A percentile compares a stretch with the other conserved stretches of the same genome.
Evolutionary conservation across 2,113 vertebrate species (phyloP).

Genomic region (Anoplopoma fimbria): DNA sequence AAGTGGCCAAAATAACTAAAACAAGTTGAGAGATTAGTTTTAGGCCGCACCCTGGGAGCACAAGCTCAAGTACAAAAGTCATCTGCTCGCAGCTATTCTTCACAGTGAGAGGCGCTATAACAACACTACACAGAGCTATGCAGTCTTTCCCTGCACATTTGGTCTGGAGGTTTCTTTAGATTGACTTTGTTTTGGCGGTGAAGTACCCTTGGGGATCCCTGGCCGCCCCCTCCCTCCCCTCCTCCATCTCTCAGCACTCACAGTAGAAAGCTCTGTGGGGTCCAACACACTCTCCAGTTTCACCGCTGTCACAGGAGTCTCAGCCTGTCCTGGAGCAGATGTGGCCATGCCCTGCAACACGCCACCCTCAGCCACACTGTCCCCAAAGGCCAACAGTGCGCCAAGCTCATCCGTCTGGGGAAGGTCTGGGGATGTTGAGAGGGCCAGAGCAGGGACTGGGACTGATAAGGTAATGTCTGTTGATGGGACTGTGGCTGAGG

Average conservation of each 20-base stretch:
- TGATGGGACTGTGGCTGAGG: constrained; percentile 65
- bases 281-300: constrained; percentile 92
- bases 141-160: constrained; percentile 63
- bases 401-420: constrained; percentile 70
- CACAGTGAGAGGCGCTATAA: constrained; percentile 57
- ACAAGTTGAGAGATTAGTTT: constrained; percentile 23
- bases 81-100: constrained; percentile 66
- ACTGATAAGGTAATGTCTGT: constrained; percentile 68
- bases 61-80: constrained; percentile 39
- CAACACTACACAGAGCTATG: constrained; percentile 66
- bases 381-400: constrained; percentile 72
- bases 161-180: constrained; percentile 78
- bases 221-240: constrained; percentile 56
- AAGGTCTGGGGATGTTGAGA: constrained; percentile 70
- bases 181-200: constrained; percentile 84
- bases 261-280: constrained; percentile 97
- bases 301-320: constrained; percentile 80
- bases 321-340: constrained; percentile 79
- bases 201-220: constrained; percentile 71
- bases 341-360: constrained; percentile 74
- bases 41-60: constrained; percentile 20
- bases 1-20: constrained; percentile 32
- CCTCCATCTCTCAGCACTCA: constrained; percentile 94
- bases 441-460: constrained; percentile 59
- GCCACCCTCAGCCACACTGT: constrained; percentile 74